These are phyloP conservation scores for Festucalex cinctus DNA, from an alignment of 2,113 vertebrate species.

Conservation along the genomic window DNA sequence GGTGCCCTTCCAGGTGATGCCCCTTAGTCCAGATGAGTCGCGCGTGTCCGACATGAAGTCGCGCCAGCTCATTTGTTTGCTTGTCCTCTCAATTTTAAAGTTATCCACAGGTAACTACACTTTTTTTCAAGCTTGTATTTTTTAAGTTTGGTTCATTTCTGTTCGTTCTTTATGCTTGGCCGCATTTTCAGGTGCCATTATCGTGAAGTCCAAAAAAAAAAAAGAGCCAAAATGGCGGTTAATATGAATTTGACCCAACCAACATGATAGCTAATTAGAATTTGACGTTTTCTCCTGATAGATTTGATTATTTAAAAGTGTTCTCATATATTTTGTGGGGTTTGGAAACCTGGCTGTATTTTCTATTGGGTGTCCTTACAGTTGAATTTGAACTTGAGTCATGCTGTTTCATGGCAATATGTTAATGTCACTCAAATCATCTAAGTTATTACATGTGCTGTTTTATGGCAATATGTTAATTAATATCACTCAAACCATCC, in stretches of 20 bases:
- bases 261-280: neutral
- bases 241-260: neutral
- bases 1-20: slow-evolving; percentile 21
- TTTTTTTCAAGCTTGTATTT: neutral
- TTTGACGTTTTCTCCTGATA: neutral
- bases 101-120: slow-evolving; percentile 40
- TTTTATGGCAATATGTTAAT: too few relatives aligned
- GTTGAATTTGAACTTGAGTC: too few relatives aligned
- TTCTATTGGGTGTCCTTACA: too few relatives aligned
- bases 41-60: slow-evolving; percentile 48
- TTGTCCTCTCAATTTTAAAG: slow-evolving; percentile 25
- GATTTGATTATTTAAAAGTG: neutral
- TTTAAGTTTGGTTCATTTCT: neutral
- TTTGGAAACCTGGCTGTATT: too few relatives aligned
- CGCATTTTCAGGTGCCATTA: neutral
- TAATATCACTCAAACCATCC: neutral
- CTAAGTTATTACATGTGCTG: neutral
- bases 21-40: slow-evolving; percentile 15
- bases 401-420: neutral
- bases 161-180: neutral
- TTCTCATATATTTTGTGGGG: neutral
- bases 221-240: neutral
- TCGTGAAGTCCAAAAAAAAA: neutral
- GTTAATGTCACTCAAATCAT: neutral
- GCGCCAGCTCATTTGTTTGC: slow-evolving; percentile 8